Evolutionary conservation across 2,113 vertebrate genomes (phyloP), one percentile per base, ranked within the genome.

Genomic region (Amblyornis subalaris): DNA sequence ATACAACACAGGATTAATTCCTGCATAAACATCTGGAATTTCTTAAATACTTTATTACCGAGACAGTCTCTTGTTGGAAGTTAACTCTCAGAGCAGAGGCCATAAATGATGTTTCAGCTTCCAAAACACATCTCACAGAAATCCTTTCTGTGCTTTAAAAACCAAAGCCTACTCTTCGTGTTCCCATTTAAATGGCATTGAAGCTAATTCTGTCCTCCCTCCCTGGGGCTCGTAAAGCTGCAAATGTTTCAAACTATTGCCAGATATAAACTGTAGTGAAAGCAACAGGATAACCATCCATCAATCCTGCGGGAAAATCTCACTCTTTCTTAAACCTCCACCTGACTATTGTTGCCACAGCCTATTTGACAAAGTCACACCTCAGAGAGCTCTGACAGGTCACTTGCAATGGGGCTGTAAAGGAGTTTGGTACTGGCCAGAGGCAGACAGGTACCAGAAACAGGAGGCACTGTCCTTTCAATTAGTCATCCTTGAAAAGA

Each of bases 1-100:
- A 66, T 20, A 71, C 48, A 80, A 73, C 45, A 85, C 70, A 90
- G 80, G 35, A 94, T 51, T 87, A 94, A 90, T 82, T 90, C 42
- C 78, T 89, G 71, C 66, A 72, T 57, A 92, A 93, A 89, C 85
- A 95, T 91, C 95, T 90, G 94, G 91, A 96, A 95, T 92, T 95
- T 91, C 40, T 70, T 87, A 85, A 89, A 94, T 88, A 93, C 58
- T 90, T 91, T 62, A 82, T 92, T 89, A 77, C 74, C 31, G 57
- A 80, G 90, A 58, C 0, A 0, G 69, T 89, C 90, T 94, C 71
- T 60, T 57, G 88, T 64, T 91, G 80, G 75, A 93, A 90, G 88
- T 85, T 83, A 91, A 61, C 51, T 95, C 92, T 50, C 79, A 81
- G 75, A 95, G 75, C 55, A 71, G 48, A 93, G 81, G 88, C 1